A percentile compares a stretch with the other conserved stretches of the same genome.
Evolutionary conservation across 2,113 vertebrate species (phyloP).

Genomic region (Scartelaos histophorus): DNA sequence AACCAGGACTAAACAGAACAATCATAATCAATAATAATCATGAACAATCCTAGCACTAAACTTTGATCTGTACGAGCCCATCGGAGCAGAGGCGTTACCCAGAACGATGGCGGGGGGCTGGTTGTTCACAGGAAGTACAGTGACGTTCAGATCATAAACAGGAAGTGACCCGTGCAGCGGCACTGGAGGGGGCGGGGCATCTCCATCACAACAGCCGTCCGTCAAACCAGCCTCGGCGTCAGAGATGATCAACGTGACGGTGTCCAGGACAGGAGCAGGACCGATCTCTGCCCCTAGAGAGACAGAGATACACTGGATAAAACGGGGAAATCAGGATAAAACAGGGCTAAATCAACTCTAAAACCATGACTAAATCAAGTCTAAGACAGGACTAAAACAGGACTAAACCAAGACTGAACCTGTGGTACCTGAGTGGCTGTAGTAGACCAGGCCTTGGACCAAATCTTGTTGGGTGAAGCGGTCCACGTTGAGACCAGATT

Average conservation of each 20-base stretch:
- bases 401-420: background rate
- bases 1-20: no score
- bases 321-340: no score
- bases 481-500: constrained; percentile 56
- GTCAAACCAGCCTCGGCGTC: constrained; percentile 60
- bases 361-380: background rate
- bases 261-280: constrained; percentile 38
- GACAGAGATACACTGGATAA: no score
- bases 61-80: no score
- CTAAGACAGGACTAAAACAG: background rate
- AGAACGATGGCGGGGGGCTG: constrained; percentile 53
- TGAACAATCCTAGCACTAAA: no score
- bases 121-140: constrained; percentile 75
- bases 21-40: no score
- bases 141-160: constrained; percentile 77
- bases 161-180: constrained; percentile 71
- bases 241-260: constrained; percentile 74
- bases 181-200: constrained; percentile 62
- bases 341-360: background rate
- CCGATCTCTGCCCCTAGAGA: constrained; percentile 77
- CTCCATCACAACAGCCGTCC: constrained; percentile 67
- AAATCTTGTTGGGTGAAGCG: constrained; percentile 76
- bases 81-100: constrained; percentile 40
- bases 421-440: background rate
- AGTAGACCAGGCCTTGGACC: constrained; percentile 31